phyloP scores from a whole-genome alignment of 2,797 vertebrate species.

The Pteropus rufus region DNA sequence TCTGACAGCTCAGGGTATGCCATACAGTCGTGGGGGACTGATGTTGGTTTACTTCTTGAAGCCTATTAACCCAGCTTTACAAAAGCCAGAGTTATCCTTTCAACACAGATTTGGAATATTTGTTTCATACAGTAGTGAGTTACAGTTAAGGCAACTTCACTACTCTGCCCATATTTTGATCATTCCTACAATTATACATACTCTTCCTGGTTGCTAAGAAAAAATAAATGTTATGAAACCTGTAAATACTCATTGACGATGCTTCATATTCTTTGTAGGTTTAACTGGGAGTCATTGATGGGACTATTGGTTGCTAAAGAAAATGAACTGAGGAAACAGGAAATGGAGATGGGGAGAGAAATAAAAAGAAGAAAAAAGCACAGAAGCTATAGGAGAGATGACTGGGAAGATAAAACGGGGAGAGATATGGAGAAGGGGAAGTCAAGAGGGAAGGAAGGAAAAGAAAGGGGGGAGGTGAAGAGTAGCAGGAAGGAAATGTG shows the following conservation, averaged over 20 bases:
- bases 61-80: not conserved
- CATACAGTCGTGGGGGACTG: not conserved
- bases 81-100: not conserved
- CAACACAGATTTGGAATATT: not conserved
- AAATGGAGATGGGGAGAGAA: not conserved
- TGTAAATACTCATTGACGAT: not conserved
- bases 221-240: not conserved
- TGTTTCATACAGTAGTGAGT: not conserved
- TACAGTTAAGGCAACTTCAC: not conserved
- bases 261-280: not conserved
- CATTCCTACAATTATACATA: not conserved
- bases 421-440: not conserved
- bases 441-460: not conserved
- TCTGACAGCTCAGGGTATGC: not conserved
- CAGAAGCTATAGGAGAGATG: not conserved
- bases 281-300: not conserved
- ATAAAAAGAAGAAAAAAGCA: not conserved
- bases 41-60: not conserved
- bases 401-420: not conserved
- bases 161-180: not conserved
- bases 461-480: not conserved
- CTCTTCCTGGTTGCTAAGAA: not conserved
- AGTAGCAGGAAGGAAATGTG: not conserved
- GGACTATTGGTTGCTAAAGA: not conserved
- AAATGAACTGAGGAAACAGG: not conserved